Evolutionary conservation across 1,140 invertebrate genomes (phyloP).

Genomic region (Dinoponera quadriceps): DNA sequence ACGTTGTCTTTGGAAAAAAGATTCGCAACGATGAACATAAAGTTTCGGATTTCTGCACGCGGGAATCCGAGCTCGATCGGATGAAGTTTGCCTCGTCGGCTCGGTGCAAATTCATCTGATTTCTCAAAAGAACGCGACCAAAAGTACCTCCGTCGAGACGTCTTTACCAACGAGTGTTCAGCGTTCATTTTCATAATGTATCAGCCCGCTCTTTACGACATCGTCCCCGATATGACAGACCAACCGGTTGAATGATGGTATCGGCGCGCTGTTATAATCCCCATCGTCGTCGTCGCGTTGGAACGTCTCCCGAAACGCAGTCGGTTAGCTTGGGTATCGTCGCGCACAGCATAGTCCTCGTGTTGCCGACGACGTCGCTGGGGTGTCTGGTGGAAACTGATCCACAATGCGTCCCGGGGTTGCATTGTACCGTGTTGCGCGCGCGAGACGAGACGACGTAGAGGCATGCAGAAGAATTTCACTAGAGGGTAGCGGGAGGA

Average conservation of each 20-base stretch:
- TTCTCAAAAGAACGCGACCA: no score
- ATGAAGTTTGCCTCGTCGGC: no score
- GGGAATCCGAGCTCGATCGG: no score
- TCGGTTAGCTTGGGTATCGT: slow-evolving; percentile 30
- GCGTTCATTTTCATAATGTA: neutral
- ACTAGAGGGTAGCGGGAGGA: slow-evolving; percentile 58
- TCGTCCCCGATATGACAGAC: neutral
- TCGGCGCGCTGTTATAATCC: neutral
- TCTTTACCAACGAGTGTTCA: neutral
- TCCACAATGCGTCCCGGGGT: slow-evolving; percentile 73
- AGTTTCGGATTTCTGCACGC: no score
- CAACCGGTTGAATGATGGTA: neutral
- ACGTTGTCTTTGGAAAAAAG: neutral
- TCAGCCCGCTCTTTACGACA: neutral
- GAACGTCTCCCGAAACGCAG: slow-evolving; percentile 4
- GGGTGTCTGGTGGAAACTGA: slow-evolving; percentile 70
- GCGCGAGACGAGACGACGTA: slow-evolving; percentile 58
- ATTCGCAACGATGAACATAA: neutral
- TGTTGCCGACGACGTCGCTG: slow-evolving; percentile 50
- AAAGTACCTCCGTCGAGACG: neutral
- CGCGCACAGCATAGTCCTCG: neutral
- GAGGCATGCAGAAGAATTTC: slow-evolving; percentile 73
- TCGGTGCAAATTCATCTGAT: no score
- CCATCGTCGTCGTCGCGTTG: neutral
- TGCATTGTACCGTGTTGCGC: slow-evolving; percentile 75